These are phyloP conservation scores for Lypha dubia DNA, from an alignment of 2,888 invertebrate genomes.

Conservation along the genomic window DNA sequence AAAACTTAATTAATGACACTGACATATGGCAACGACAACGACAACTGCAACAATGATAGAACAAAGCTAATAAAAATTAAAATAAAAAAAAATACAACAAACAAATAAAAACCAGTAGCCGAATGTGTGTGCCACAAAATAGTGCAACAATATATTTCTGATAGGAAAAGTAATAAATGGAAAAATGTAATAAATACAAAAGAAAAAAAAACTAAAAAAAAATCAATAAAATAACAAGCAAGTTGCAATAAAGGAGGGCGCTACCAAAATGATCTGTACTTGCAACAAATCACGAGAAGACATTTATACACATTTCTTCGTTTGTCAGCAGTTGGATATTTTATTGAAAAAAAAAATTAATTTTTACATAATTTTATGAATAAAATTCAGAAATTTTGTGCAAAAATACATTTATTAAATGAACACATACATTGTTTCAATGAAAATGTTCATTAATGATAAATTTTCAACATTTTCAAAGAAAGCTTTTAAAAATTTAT, in stretches of 20 bases:
- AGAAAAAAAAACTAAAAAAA: not conserved
- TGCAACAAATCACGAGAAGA: too few species aligned
- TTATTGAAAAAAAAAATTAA: too few species aligned
- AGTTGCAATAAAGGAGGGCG: not conserved
- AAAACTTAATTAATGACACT: conserved; percentile 72
- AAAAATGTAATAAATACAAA: not conserved
- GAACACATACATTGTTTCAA: too few species aligned
- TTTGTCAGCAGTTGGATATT: too few species aligned
- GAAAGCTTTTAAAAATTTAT: too few species aligned
- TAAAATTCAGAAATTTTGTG: too few species aligned
- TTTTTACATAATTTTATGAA: too few species aligned
- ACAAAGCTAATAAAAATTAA: conserved; percentile 21
- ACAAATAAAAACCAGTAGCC: conserved; percentile 34
- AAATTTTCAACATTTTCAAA: too few species aligned
- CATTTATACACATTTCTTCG: too few species aligned
- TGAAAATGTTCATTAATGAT: too few species aligned
- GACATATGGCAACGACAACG: conserved; percentile 59
- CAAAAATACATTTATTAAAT: too few species aligned
- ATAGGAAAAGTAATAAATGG: not conserved
- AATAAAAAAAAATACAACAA: not conserved
- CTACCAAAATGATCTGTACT: not conserved
- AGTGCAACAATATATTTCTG: conserved; percentile 41
- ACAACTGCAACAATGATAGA: conserved; percentile 43
- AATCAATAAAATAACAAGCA: not conserved
- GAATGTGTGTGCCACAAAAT: conserved; percentile 2